A percentile compares a stretch with the other conserved stretches of the same genome.
phyloP scores from a whole-genome alignment of 2,113 vertebrate genomes.

The Sakesphorus luctuosus region DNA sequence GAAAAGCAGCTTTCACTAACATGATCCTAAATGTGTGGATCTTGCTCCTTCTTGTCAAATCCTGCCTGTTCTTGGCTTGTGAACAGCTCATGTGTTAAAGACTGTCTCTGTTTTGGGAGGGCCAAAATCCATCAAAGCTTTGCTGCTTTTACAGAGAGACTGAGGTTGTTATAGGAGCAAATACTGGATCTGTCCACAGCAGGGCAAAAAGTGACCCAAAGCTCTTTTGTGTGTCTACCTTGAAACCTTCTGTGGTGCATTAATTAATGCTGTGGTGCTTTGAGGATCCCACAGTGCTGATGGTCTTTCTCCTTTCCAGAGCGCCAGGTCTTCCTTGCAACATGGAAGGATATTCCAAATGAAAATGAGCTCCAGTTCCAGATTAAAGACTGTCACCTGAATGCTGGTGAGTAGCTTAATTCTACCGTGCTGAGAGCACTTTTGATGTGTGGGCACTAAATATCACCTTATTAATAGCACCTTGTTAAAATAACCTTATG shows the following conservation, averaged over 20 bases:
- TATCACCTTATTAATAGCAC: background rate
- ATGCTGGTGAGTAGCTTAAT: conserved; percentile 85
- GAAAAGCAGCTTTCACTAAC: background rate
- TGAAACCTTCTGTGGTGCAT: background rate
- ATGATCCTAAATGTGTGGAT: background rate
- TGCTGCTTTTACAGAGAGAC: background rate
- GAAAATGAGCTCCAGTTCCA: conserved; percentile 99
- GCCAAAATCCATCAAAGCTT: background rate
- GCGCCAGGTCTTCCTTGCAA: conserved; percentile 97
- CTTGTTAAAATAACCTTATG: background rate
- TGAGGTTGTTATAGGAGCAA: background rate
- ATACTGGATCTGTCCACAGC: background rate
- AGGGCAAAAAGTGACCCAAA: background rate
- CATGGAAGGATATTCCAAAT: conserved; percentile 99
- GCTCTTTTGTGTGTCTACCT: background rate
- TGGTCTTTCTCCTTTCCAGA: conserved; percentile 72
- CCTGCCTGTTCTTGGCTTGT: background rate
- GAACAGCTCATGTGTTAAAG: background rate
- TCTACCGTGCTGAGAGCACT: background rate
- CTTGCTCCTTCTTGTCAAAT: background rate
- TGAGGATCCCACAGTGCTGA: background rate
- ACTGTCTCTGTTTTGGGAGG: background rate
- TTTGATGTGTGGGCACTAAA: background rate
- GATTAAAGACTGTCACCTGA: conserved; percentile 98
- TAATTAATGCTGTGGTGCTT: background rate